These are phyloP conservation scores for Sebastiscus tertius DNA, from an alignment of 2,797 vertebrate species.

Conservation along the genomic window DNA sequence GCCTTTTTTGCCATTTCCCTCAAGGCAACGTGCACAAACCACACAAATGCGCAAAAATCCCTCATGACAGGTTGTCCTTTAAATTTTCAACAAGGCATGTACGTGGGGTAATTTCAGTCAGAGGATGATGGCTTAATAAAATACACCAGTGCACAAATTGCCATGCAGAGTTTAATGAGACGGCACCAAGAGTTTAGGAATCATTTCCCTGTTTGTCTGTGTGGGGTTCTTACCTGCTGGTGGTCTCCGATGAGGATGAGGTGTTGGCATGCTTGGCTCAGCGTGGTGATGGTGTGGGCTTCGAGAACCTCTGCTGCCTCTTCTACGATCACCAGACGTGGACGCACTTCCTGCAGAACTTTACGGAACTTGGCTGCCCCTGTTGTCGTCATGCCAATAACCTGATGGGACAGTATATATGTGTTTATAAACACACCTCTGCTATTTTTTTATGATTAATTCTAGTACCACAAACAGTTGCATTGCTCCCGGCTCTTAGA, in stretches of 20 bases:
- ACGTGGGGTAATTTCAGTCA: neutral
- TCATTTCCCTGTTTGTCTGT: neutral
- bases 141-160: neutral
- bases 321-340: conserved; percentile 90
- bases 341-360: conserved; percentile 87
- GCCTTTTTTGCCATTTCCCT: conserved; percentile 8
- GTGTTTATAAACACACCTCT: neutral
- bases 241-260: conserved; percentile 97
- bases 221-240: conserved; percentile 87
- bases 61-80: neutral
- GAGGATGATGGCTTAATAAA: neutral
- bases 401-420: conserved; percentile 40
- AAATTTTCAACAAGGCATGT: neutral
- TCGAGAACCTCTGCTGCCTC: conserved; percentile 97
- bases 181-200: neutral
- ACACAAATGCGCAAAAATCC: conserved; percentile 16
- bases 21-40: neutral
- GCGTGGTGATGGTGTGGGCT: conserved; percentile 92
- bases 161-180: neutral
- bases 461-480: neutral
- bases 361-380: conserved; percentile 92
- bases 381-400: conserved; percentile 98
- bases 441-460: neutral
- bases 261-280: conserved; percentile 91
- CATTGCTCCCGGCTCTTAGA: neutral